phyloP scores from a whole-genome alignment of 1,140 invertebrate genomes.

The Odontomachus brunneus region DNA sequence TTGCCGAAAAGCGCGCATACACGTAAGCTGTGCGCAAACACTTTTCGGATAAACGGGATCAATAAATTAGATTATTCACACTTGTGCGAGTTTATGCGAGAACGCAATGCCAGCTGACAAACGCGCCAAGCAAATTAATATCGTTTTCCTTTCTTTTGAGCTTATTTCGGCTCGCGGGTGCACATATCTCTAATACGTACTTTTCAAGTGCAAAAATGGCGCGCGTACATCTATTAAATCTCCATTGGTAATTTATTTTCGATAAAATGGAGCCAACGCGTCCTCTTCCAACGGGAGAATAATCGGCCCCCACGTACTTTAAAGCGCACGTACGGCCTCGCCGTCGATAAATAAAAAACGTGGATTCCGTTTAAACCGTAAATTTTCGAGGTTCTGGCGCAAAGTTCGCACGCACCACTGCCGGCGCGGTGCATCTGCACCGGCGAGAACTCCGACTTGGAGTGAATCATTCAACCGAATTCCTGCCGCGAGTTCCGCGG shows the following conservation, averaged over 20 bases:
- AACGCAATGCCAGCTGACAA: too few species aligned
- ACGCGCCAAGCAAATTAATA: too few species aligned
- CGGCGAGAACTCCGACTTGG: conserved; percentile 18
- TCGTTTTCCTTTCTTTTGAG: too few species aligned
- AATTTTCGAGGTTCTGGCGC: conserved; percentile 27
- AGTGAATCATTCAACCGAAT: conserved; percentile 52
- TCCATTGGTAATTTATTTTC: conserved; percentile 19
- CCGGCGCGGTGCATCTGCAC: too few species aligned
- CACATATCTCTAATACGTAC: too few species aligned
- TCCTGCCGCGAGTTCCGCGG: conserved; percentile 19
- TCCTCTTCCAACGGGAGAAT: background rate
- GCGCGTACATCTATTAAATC: background rate
- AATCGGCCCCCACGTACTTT: background rate
- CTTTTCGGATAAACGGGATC: too few species aligned
- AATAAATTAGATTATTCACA: too few species aligned
- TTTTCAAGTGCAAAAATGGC: background rate
- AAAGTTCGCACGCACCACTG: conserved; percentile 25
- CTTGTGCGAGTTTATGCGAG: too few species aligned
- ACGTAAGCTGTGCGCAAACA: too few species aligned
- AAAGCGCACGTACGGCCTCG: background rate
- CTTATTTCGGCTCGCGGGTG: background rate
- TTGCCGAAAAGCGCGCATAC: too few species aligned
- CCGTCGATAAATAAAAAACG: conserved; percentile 38
- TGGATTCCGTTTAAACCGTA: conserved; percentile 26
- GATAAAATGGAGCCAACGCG: background rate